These are phyloP conservation scores for Lordiphosa fenestrarum DNA, from an alignment of 2,888 invertebrate genomes.

Conservation along the genomic window DNA sequence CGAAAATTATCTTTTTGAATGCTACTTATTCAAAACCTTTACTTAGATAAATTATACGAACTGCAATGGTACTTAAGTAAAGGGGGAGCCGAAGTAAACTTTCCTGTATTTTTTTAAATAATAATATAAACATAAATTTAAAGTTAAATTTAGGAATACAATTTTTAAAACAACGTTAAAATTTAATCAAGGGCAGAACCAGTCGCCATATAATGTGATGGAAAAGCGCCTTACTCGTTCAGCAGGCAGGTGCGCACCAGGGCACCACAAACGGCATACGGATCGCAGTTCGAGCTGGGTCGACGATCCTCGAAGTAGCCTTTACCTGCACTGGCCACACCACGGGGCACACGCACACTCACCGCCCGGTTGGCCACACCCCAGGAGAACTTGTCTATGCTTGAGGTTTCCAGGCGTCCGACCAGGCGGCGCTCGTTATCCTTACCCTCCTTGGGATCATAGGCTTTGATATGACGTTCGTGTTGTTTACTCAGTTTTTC, in stretches of 20 bases:
- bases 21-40: no score
- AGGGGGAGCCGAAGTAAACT: no score
- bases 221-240: slow-evolving; percentile 48
- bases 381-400: slow-evolving; percentile 85
- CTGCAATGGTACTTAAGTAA: no score
- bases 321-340: slow-evolving; percentile 86
- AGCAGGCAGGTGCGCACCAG: slow-evolving; percentile 82
- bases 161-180: no score
- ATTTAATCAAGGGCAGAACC: no score
- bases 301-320: slow-evolving; percentile 91
- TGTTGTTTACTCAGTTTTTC: slow-evolving; percentile 87
- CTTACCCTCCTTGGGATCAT: slow-evolving; percentile 88
- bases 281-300: slow-evolving; percentile 88
- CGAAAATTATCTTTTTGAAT: no score
- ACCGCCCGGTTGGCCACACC: slow-evolving; percentile 84
- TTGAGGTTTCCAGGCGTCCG: slow-evolving; percentile 88
- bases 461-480: slow-evolving; percentile 87
- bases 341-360: slow-evolving; percentile 88
- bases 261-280: slow-evolving; percentile 85
- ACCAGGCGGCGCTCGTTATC: slow-evolving; percentile 89
- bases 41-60: no score
- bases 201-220: no score
- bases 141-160: no score
- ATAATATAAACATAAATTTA: no score
- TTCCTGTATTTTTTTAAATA: no score